phyloP scores from a whole-genome alignment of 2,888 invertebrate species.

The Acheta domesticus region DNA sequence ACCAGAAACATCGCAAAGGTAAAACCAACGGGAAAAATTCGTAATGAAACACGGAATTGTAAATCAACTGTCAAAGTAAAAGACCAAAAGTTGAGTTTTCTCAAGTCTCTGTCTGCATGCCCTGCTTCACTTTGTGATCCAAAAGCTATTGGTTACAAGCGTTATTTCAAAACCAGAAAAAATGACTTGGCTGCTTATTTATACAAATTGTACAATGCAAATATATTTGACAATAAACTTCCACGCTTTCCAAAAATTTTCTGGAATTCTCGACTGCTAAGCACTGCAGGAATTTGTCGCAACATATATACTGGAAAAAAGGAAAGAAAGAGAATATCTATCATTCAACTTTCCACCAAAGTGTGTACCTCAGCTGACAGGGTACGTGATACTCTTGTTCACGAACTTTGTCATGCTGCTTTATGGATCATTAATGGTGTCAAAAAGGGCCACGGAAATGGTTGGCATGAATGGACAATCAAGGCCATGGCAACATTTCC shows the following conservation, averaged over 20 bases:
- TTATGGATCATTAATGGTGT: constrained; percentile 78
- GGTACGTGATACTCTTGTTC: constrained; percentile 83
- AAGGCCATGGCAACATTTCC: constrained; percentile 67
- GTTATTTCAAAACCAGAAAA: too few species aligned
- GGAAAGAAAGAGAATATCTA: constrained; percentile 47
- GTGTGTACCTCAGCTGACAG: constrained; percentile 70
- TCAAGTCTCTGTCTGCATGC: too few species aligned
- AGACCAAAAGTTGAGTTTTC: too few species aligned
- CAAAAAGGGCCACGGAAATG: constrained; percentile 76
- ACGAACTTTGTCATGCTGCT: constrained; percentile 94
- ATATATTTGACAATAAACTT: background rate
- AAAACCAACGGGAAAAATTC: too few species aligned
- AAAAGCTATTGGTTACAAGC: too few species aligned
- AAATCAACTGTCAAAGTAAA: too few species aligned
- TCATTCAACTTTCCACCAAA: constrained; percentile 77
- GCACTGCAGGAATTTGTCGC: background rate
- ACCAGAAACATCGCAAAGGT: too few species aligned
- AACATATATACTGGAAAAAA: background rate
- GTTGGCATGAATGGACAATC: constrained; percentile 78
- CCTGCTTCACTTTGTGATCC: too few species aligned
- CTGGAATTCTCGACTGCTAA: background rate
- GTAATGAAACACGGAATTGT: too few species aligned
- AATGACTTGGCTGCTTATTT: too few species aligned
- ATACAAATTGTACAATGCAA: too few species aligned
- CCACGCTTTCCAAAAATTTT: background rate